phyloP scores from a whole-genome alignment of 2,113 vertebrate genomes.

The Hemibagrus wyckioides region DNA sequence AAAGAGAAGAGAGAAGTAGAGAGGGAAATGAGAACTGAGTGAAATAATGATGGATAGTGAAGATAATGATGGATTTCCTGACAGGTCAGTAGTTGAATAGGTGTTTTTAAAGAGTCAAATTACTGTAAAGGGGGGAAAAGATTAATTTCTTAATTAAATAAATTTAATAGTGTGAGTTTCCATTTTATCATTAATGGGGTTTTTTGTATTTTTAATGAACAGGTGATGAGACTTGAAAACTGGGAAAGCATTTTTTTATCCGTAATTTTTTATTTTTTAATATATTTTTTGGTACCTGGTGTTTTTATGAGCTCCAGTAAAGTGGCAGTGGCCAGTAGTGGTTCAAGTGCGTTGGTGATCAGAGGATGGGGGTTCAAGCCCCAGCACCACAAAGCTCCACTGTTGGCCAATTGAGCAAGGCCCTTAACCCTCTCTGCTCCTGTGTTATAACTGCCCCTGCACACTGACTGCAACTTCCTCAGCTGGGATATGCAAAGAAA shows the following conservation, averaged over 20 bases:
- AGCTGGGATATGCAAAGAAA: too few relatives aligned
- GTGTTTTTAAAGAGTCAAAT: not conserved
- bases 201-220: not conserved
- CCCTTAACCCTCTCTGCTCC: too few relatives aligned
- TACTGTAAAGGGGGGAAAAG: not conserved
- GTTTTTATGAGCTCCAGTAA: too few relatives aligned
- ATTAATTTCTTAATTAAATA: not conserved
- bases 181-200: not conserved
- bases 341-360: too few relatives aligned
- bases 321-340: too few relatives aligned
- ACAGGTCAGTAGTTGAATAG: too few relatives aligned
- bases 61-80: not conserved
- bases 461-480: too few relatives aligned
- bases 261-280: not conserved
- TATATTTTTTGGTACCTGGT: not conserved
- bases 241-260: not conserved
- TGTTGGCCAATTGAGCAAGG: too few relatives aligned
- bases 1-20: not conserved
- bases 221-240: not conserved
- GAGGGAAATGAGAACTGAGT: not conserved
- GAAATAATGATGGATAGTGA: not conserved
- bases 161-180: not conserved
- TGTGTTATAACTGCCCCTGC: too few relatives aligned
- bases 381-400: too few relatives aligned
- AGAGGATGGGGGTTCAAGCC: too few relatives aligned